phyloP scores from a whole-genome alignment of 1,140 invertebrate species.

The Heliconius eleuchia region DNA sequence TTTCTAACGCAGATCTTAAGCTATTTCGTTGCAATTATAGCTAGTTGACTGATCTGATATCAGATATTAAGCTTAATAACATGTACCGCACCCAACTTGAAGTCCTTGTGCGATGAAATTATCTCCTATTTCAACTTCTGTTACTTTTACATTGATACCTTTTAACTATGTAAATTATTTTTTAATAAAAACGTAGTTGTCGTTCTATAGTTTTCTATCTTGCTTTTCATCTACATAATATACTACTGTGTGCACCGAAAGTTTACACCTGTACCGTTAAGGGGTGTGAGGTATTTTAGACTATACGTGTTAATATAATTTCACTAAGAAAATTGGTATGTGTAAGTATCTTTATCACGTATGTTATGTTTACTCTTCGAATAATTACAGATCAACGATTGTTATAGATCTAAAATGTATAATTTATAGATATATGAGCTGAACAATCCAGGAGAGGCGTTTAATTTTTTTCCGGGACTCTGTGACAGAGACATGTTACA shows the following conservation, averaged over 20 bases:
- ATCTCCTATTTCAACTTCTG: background rate
- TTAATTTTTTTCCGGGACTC: conserved; percentile 51
- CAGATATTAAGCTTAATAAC: conserved; percentile 27
- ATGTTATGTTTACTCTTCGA: conserved; percentile 49
- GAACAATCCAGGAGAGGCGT: conserved; percentile 52
- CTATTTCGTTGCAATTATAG: conserved; percentile 32
- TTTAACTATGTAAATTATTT: background rate
- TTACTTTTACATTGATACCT: background rate
- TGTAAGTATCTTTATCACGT: conserved; percentile 41
- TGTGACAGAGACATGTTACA: conserved; percentile 51
- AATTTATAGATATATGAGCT: conserved; percentile 70
- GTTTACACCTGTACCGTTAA: conserved; percentile 3
- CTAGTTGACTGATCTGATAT: conserved; percentile 39
- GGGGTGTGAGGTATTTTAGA: conserved; percentile 13
- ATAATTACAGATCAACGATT: conserved; percentile 79
- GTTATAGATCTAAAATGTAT: conserved; percentile 75
- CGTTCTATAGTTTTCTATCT: background rate
- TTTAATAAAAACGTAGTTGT: background rate
- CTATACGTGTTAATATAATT: conserved; percentile 15
- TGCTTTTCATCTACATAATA: background rate
- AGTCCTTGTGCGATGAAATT: conserved; percentile 21
- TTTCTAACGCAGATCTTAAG: conserved; percentile 5
- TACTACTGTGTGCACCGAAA: background rate
- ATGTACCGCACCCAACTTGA: conserved; percentile 22
- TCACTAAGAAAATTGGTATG: conserved; percentile 16